A percentile compares a stretch with the other conserved stretches of the same genome.
phyloP scores from a whole-genome alignment of 2,797 vertebrate species.

The Salarias fasciatus region DNA sequence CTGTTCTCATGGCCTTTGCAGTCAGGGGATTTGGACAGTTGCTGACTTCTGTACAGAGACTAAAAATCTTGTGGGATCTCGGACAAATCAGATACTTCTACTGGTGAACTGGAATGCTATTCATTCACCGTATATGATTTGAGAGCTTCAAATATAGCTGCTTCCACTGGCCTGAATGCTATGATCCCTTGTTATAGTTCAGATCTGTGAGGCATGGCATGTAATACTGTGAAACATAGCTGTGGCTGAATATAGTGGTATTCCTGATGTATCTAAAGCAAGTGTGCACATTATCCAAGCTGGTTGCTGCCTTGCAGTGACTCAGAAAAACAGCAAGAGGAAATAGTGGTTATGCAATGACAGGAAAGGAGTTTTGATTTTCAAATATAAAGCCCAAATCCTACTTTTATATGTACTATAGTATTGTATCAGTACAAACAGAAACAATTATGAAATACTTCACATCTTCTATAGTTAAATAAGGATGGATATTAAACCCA shows the following conservation, averaged over 20 bases:
- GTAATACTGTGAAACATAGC: background rate
- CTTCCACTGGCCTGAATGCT: background rate
- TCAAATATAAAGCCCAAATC: too few relatives aligned
- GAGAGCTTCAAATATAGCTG: background rate
- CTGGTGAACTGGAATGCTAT: slow-evolving; percentile 5
- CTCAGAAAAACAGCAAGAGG: too few relatives aligned
- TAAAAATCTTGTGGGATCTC: slow-evolving; percentile 21
- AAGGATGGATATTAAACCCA: too few relatives aligned
- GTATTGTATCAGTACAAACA: too few relatives aligned
- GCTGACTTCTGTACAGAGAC: slow-evolving; percentile 55
- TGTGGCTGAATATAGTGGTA: background rate
- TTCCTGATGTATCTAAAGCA: background rate
- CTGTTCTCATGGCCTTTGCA: slow-evolving; percentile 73
- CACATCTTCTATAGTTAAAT: too few relatives aligned
- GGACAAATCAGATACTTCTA: slow-evolving; percentile 3
- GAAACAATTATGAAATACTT: too few relatives aligned
- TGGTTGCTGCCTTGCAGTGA: background rate
- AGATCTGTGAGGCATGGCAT: background rate
- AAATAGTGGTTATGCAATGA: too few relatives aligned
- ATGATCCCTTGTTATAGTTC: too few relatives aligned
- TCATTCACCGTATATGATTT: background rate
- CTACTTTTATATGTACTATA: too few relatives aligned
- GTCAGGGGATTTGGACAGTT: slow-evolving; percentile 49
- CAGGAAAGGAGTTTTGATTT: too few relatives aligned
- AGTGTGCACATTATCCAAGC: background rate